Base-by-base conservation (phyloP, 2,113 vertebrate genomes). In the Cranoglanis bouderius region DNA sequence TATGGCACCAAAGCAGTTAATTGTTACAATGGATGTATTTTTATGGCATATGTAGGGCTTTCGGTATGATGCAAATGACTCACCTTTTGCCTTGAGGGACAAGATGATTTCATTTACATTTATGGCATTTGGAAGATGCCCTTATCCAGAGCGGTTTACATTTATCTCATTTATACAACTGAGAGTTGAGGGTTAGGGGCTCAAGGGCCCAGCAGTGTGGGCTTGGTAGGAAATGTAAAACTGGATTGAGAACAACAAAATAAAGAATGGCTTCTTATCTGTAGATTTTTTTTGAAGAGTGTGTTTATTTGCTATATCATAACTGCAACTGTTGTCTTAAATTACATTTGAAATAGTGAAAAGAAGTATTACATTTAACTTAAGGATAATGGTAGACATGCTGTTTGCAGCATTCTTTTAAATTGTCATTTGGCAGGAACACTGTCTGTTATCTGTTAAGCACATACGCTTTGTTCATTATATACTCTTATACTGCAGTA, bases 1-100 rank as follows among this genome's bases (percentile, higher is more conserved):
- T 88, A 77, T 57, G 51, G 55, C 70, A 84, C 65, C 82, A 49
- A 57, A 63, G 29, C 40, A 51, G n/a, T 84, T 85, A 16, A 19
- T 46, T 38, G n/a, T 26, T 57, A 29, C 10, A n/a, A 0, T 7
- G 6, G 3, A 40, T 9, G 12, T 10, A 32, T 59, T 51, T 78
- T 16, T 29, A 59, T 43, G 12, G 21, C 9, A 61, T 16, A 29
- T 29, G 32, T 43, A 77, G 13, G 35, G 10, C 2, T 55, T 74
- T 40, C 51, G 38, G 32, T 12, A 57, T 18, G 67, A 85, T 29
- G 19, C 84, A 57, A 12, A 65, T 4, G 29, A 70, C 9, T 72
- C 21, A 9, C 84, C 65, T 55, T 72, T 40, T 57, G 29, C 18
- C n/a, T 21, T 57, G n/a, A 57, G 35, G 61, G 53, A 86, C 35